These are phyloP conservation scores for Vimba vimba DNA, from an alignment of 2,113 vertebrate genomes.

Conservation along the genomic window DNA sequence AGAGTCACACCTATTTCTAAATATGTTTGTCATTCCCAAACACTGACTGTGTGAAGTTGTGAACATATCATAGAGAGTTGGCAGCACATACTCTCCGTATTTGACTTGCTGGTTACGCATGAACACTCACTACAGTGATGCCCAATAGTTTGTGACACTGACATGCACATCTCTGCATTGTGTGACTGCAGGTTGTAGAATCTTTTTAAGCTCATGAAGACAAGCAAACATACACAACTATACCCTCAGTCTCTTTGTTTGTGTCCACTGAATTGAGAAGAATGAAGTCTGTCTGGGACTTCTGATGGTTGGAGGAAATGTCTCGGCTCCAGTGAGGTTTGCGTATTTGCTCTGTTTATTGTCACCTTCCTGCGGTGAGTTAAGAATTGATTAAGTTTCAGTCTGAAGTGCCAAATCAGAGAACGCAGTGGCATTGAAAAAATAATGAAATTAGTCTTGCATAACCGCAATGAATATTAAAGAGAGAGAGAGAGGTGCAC, in stretches of 20 bases:
- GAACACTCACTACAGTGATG: neutral
- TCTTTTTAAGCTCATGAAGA: neutral
- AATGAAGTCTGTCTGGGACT: constrained; percentile 1
- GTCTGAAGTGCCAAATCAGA: constrained; percentile 10
- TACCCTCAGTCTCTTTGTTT: neutral
- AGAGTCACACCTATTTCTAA: neutral
- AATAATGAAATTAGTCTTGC: constrained; percentile 9
- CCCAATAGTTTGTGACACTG: neutral
- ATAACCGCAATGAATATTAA: neutral
- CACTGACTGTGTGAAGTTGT: neutral
- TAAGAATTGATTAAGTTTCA: constrained; percentile 21
- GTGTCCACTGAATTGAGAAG: neutral
- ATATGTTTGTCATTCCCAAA: neutral
- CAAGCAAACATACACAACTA: neutral
- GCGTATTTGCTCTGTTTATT: neutral
- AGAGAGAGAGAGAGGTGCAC: neutral
- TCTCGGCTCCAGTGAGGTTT: neutral
- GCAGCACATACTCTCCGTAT: neutral
- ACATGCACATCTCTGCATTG: neutral
- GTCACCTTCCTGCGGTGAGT: neutral
- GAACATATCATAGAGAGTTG: neutral
- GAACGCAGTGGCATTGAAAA: neutral
- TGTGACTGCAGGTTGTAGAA: neutral
- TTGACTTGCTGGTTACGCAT: constrained; percentile 3
- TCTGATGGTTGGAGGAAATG: neutral